Percentiles rank a stretch among this genome's conserved stretches.
These are phyloP conservation scores for Petrosia ficiformis DNA, from an alignment of 37 sponge, comb jelly and placozoan genomes.

Conservation along the genomic window DNA sequence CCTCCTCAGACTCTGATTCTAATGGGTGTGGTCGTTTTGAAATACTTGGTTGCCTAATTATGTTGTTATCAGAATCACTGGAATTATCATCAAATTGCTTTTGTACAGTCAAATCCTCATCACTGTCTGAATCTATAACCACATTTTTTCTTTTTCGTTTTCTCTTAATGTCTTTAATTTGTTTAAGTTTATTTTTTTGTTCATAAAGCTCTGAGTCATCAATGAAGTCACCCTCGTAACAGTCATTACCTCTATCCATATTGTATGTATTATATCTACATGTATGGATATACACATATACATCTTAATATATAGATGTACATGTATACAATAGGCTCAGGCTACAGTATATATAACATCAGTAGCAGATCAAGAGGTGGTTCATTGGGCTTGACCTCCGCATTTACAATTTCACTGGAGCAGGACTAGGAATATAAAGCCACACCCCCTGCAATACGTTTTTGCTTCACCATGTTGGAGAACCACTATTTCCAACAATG, in stretches of 20 bases:
- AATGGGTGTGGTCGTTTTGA: neutral
- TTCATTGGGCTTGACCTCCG: too few species aligned
- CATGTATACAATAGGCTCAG: neutral
- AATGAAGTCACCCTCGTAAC: conserved; percentile 56
- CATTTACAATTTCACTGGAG: too few species aligned
- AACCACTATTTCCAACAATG: too few species aligned
- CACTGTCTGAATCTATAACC: neutral
- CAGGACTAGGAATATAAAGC: too few species aligned
- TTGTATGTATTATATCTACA: conserved; percentile 2
- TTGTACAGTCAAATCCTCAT: too few species aligned
- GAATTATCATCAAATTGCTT: too few species aligned
- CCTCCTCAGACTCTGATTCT: neutral
- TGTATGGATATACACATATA: too few species aligned
- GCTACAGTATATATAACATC: neutral
- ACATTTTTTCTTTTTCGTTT: neutral
- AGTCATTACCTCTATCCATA: conserved; percentile 10
- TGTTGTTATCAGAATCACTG: neutral
- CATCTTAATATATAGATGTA: too few species aligned
- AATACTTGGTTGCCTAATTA: neutral
- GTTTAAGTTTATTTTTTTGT: neutral
- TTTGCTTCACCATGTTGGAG: too few species aligned
- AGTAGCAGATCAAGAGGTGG: neutral
- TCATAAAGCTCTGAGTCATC: conserved; percentile 23
- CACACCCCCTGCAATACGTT: too few species aligned
- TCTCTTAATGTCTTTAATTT: neutral